These are phyloP conservation scores for Dasypolia templi DNA, from an alignment of 2,888 invertebrate genomes.

Conservation along the genomic window DNA sequence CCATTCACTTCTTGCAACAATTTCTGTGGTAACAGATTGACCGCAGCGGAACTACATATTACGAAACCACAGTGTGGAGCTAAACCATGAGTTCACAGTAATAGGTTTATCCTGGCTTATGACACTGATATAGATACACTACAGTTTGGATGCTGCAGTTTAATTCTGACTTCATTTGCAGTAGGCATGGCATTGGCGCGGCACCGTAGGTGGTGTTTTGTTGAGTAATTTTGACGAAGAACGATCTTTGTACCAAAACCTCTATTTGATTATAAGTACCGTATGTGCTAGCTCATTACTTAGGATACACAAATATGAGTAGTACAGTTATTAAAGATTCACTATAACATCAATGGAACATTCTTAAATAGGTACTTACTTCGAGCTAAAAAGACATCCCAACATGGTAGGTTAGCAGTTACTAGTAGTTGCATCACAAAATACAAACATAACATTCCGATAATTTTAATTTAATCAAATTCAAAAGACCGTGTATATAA, in stretches of 20 bases:
- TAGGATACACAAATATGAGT: constrained; percentile 2
- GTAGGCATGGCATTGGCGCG: too few relatives aligned
- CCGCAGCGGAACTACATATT: constrained; percentile 50
- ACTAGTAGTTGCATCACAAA: constrained; percentile 10
- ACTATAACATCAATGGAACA: constrained; percentile 34
- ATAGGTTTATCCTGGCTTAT: constrained; percentile 32
- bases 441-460: constrained; percentile 12
- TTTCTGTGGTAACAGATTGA: constrained; percentile 41
- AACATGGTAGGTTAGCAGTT: constrained; percentile 13
- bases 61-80: constrained; percentile 39
- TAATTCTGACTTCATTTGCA: constrained; percentile 2
- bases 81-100: constrained; percentile 43
- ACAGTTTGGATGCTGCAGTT: constrained; percentile 12
- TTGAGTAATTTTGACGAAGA: constrained; percentile 13
- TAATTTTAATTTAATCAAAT: constrained; percentile 33
- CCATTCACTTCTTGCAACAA: constrained; percentile 42
- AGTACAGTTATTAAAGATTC: constrained; percentile 42
- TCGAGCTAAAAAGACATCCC: constrained; percentile 19
- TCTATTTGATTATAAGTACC: constrained; percentile 21
- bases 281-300: constrained; percentile 14
- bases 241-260: not conserved
- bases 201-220: not conserved
- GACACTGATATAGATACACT: constrained; percentile 33
- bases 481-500: constrained; percentile 20
- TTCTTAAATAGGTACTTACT: constrained; percentile 26